Percentiles rank a stretch among this genome's conserved stretches.
phyloP scores from a whole-genome alignment of 2,113 vertebrate species.

The Halichoeres trimaculatus region DNA sequence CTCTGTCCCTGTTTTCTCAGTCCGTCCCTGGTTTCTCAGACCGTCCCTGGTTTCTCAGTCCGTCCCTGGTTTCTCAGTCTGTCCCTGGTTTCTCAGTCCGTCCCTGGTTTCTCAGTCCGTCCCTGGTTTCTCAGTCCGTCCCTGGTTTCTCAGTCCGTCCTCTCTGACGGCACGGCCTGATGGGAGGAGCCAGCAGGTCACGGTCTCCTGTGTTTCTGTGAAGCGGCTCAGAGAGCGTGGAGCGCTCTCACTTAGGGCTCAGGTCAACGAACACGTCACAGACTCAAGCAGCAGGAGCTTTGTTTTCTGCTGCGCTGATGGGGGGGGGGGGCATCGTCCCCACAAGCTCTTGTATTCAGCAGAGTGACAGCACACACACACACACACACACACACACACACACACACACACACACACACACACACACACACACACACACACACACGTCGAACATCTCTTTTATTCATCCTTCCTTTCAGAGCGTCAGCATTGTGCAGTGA shows the following conservation, averaged over 20 bases:
- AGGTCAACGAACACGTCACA: conserved; percentile 13
- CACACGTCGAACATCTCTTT: conserved; percentile 41
- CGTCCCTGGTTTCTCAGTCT: too few species aligned
- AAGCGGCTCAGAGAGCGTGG: conserved; percentile 25
- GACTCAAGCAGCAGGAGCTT: conserved; percentile 23
- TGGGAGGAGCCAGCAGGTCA: conserved; percentile 17
- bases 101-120: too few species aligned
- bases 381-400: conserved; percentile 46
- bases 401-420: conserved; percentile 45
- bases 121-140: too few species aligned
- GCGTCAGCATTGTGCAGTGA: conserved; percentile 48
- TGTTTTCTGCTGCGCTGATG: conserved; percentile 21
- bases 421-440: conserved; percentile 39
- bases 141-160: too few species aligned
- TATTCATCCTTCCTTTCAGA: conserved; percentile 48
- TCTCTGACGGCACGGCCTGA: conserved; percentile 32
- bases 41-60: too few species aligned
- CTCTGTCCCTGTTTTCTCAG: too few species aligned
- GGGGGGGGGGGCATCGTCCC: conserved; percentile 13
- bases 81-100: too few species aligned
- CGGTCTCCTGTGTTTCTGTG: conserved; percentile 38
- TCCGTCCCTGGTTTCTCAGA: too few species aligned
- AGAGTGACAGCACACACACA: conserved; percentile 32
- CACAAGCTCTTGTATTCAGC: conserved; percentile 23
- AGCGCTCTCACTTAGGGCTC: conserved; percentile 43